Evolutionary conservation across 1,140 invertebrate species (phyloP).

Genomic region (Nephila pilipes): DNA sequence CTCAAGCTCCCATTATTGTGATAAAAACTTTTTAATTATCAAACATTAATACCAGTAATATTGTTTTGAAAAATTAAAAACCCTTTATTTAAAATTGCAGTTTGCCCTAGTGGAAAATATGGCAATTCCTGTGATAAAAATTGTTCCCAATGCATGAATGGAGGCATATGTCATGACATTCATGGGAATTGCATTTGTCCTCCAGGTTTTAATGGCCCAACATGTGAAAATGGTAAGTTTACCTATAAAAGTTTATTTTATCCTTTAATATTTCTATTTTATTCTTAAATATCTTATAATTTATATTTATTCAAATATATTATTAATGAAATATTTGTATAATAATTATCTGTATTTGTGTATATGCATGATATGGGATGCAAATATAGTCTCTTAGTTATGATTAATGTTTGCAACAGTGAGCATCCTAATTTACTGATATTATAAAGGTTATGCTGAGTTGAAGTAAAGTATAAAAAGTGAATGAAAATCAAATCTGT

Average conservation of each 20-base stretch:
- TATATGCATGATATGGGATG: too few relatives aligned
- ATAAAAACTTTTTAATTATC: background rate
- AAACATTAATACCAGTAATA: background rate
- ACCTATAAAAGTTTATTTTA: background rate
- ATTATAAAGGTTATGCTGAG: too few relatives aligned
- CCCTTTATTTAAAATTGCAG: constrained; percentile 17
- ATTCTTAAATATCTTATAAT: background rate
- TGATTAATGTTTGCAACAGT: too few relatives aligned
- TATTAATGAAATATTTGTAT: too few relatives aligned
- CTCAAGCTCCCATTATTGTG: too few relatives aligned
- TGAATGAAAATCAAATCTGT: too few relatives aligned
- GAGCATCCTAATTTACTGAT: too few relatives aligned
- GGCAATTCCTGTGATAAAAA: constrained; percentile 35
- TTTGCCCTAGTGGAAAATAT: constrained; percentile 48
- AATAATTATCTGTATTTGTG: too few relatives aligned
- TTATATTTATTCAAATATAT: background rate
- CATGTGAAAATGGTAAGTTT: constrained; percentile 77
- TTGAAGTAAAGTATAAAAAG: too few relatives aligned
- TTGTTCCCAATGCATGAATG: constrained; percentile 77
- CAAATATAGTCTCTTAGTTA: too few relatives aligned
- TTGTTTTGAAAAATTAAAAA: background rate
- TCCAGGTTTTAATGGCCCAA: constrained; percentile 75
- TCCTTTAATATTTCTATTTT: background rate
- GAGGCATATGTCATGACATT: constrained; percentile 77
- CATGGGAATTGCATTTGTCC: constrained; percentile 77